phyloP scores from a whole-genome alignment of 2,888 invertebrate species.

The Cephus pygmeus region DNA sequence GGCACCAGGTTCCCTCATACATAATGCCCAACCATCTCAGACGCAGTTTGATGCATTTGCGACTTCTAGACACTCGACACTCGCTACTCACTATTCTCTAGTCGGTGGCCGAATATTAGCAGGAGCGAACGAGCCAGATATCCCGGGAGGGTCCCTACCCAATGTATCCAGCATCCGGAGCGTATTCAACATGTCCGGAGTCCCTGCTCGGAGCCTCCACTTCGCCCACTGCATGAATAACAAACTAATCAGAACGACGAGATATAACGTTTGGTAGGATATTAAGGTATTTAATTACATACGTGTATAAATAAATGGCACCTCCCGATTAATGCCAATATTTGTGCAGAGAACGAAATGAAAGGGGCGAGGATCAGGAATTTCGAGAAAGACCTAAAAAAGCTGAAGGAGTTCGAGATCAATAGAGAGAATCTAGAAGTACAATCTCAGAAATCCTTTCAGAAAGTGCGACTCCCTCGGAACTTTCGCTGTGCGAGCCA shows the following conservation, averaged over 20 bases:
- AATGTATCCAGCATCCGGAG: background rate
- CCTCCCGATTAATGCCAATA: background rate
- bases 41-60: background rate
- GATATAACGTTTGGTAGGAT: background rate
- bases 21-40: background rate
- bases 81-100: background rate
- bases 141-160: background rate
- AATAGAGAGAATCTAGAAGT: background rate
- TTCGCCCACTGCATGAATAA: background rate
- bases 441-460: background rate
- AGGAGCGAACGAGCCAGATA: background rate
- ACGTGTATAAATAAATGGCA: background rate
- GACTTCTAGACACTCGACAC: background rate
- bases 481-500: background rate
- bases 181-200: background rate
- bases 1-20: background rate
- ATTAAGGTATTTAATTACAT: background rate
- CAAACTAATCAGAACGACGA: background rate
- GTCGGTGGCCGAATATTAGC: background rate
- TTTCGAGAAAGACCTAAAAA: background rate
- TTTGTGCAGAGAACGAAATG: background rate
- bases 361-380: background rate
- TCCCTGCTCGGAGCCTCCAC: background rate
- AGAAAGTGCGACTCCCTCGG: background rate
- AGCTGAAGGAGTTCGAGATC: background rate